Conservation (phyloP, 2,797 vertebrate genomes). For the Nasua narica region DNA sequence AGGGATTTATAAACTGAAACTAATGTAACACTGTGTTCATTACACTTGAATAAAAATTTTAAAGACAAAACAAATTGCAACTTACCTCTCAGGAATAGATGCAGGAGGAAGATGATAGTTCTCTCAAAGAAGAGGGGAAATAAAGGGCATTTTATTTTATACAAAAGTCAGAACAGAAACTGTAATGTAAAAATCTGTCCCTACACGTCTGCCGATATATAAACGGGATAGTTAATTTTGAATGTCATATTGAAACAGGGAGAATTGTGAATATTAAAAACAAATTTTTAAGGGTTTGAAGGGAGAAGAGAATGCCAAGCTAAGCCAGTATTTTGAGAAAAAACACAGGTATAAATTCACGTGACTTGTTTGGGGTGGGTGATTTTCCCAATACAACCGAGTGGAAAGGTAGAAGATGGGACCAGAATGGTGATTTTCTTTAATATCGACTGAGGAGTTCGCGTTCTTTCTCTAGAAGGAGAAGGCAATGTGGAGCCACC, state of each 20-base stretch:
- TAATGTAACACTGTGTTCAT: neutral
- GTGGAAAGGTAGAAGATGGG: neutral
- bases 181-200: neutral
- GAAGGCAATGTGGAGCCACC: neutral
- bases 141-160: neutral
- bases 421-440: neutral
- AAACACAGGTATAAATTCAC: neutral
- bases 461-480: neutral
- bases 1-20: neutral
- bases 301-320: neutral
- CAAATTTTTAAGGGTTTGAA: neutral
- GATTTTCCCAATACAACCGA: neutral
- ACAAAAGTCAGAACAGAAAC: neutral
- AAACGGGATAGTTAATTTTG: neutral
- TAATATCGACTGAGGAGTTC: neutral
- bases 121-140: neutral
- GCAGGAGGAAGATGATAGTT: neutral
- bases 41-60: neutral
- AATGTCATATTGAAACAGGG: neutral
- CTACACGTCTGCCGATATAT: neutral
- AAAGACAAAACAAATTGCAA: neutral
- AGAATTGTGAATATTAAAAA: neutral
- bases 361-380: neutral
- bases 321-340: neutral
- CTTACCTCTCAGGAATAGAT: neutral